phyloP scores from a whole-genome alignment of 2,888 invertebrate species.

The Chrysodeixis includens region DNA sequence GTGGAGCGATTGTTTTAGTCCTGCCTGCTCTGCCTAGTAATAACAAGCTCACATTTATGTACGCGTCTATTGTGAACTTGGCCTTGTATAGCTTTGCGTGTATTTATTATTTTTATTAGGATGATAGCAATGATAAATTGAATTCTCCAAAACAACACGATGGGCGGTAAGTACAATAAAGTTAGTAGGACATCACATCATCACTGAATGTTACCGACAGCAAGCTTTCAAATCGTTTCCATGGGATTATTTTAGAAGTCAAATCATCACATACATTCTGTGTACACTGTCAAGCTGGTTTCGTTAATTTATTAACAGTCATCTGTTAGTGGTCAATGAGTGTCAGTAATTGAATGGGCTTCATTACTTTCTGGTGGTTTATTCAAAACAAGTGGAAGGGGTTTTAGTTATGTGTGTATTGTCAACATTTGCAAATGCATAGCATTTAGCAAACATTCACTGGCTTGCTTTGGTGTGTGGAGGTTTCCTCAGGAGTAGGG shows the following conservation, averaged over 20 bases:
- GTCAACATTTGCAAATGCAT: too few species aligned
- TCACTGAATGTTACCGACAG: constrained; percentile 55
- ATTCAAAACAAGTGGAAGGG: constrained; percentile 10
- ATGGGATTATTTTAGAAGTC: constrained; percentile 35
- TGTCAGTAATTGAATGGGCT: neutral
- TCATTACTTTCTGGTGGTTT: neutral
- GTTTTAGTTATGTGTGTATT: neutral
- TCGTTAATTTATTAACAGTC: constrained; percentile 3
- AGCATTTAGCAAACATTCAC: neutral
- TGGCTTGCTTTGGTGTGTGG: constrained; percentile 25
- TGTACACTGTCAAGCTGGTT: constrained; percentile 13
- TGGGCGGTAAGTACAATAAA: constrained; percentile 80
- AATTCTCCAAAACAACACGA: constrained; percentile 68
- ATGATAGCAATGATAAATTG: constrained; percentile 72
- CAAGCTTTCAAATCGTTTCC: constrained; percentile 41
- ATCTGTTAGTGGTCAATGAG: neutral
- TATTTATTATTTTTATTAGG: constrained; percentile 63
- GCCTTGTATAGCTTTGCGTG: constrained; percentile 74
- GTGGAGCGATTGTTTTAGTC: constrained; percentile 61
- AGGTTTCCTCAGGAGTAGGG: constrained; percentile 22
- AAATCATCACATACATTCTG: constrained; percentile 33
- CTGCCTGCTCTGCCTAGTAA: constrained; percentile 53
- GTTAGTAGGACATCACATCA: constrained; percentile 49
- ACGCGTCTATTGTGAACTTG: constrained; percentile 72
- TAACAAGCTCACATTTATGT: constrained; percentile 55